Evolutionary conservation across 2,113 vertebrate genomes (phyloP).

Genomic region (Gadus chalcogrammus): DNA sequence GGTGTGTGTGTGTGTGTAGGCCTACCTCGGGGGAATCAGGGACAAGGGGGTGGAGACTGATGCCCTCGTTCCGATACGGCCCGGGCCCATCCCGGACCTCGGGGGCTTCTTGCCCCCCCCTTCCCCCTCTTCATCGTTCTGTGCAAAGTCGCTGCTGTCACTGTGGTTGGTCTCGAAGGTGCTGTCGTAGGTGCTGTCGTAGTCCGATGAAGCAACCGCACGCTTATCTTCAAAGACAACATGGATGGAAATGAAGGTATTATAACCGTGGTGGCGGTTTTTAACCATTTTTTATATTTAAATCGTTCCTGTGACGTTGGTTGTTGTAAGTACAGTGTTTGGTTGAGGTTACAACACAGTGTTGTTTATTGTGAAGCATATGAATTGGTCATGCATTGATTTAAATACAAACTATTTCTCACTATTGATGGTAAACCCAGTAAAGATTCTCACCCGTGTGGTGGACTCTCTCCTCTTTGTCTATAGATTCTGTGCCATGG

Average conservation of each 20-base stretch:
- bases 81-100: constrained; percentile 50
- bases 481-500: constrained; percentile 68
- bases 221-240: constrained; percentile 78
- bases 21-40: constrained; percentile 64
- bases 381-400: too few species aligned
- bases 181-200: constrained; percentile 83
- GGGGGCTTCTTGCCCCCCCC: constrained; percentile 66
- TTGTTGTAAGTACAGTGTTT: not conserved
- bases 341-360: too few species aligned
- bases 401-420: too few species aligned
- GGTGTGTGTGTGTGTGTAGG: not conserved
- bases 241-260: not conserved
- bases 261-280: not conserved
- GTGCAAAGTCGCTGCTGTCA: constrained; percentile 90
- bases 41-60: constrained; percentile 65
- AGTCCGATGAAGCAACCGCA: constrained; percentile 85
- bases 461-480: constrained; percentile 70
- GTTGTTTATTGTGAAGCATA: too few species aligned
- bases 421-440: not conserved
- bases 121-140: constrained; percentile 85
- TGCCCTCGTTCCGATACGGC: constrained; percentile 64
- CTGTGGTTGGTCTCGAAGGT: constrained; percentile 93
- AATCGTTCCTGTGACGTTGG: not conserved
- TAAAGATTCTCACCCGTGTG: constrained; percentile 76
- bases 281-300: not conserved